Percentiles rank a stretch among this genome's conserved stretches.
Conservation (phyloP, 2,797 vertebrate genomes). For the Thalassophryne amazonica region DNA sequence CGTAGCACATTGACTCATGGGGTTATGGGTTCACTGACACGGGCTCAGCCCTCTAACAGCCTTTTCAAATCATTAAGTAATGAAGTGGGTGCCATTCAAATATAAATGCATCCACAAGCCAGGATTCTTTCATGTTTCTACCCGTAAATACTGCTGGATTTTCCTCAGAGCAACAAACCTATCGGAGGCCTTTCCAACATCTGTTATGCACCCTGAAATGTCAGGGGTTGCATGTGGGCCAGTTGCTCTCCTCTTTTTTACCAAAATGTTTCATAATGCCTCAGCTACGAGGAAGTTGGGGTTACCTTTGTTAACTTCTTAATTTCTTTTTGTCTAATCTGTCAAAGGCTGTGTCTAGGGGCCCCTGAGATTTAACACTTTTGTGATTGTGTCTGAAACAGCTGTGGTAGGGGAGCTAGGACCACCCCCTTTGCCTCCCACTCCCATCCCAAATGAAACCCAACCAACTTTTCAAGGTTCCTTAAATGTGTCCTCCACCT, state of each 20-base stretch:
- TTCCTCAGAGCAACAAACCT: conserved; percentile 65
- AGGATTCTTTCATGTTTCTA: conserved; percentile 67
- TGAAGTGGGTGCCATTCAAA: conserved; percentile 76
- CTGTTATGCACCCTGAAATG: conserved; percentile 50
- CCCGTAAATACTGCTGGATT: conserved; percentile 67
- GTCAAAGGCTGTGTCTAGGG: conserved; percentile 36
- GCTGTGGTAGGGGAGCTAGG: no score
- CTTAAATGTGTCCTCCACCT: no score
- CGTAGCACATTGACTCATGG: conserved; percentile 71
- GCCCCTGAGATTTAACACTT: conserved; percentile 7
- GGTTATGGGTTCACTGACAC: conserved; percentile 68
- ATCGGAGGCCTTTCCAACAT: conserved; percentile 71
- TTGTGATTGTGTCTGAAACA: conserved; percentile 3
- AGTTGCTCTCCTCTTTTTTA: conserved; percentile 30
- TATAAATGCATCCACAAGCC: conserved; percentile 71
- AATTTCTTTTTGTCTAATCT: conserved; percentile 59
- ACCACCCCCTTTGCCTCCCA: no score
- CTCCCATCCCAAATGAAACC: no score
- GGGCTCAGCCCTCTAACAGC: conserved; percentile 63
- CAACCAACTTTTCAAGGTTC: no score
- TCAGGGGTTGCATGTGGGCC: conserved; percentile 31
- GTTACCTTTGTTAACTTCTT: conserved; percentile 55
- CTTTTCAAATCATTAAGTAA: conserved; percentile 79
- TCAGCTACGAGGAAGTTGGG: conserved; percentile 28
- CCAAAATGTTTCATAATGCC: conserved; percentile 38